These are phyloP conservation scores for Silurus meridionalis DNA, from an alignment of 2,113 vertebrate species.

Conservation along the genomic window DNA sequence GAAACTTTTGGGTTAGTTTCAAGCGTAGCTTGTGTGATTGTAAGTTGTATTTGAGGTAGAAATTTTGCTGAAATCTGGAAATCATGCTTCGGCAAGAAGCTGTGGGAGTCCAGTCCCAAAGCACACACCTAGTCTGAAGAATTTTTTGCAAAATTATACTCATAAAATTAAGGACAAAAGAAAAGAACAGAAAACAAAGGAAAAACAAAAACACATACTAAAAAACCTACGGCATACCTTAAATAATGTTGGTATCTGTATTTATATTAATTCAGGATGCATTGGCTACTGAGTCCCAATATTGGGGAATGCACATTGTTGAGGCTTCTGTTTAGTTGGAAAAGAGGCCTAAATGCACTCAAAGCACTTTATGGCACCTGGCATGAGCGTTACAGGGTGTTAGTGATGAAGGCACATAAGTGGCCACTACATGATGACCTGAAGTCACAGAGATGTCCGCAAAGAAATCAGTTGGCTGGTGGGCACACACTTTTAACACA, in stretches of 20 bases:
- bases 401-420: background rate
- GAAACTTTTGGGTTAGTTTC: background rate
- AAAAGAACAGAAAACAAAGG: background rate
- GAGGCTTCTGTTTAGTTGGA: background rate
- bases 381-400: background rate
- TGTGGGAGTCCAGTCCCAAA: background rate
- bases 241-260: too few relatives aligned
- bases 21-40: background rate
- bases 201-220: too few relatives aligned
- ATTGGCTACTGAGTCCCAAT: too few relatives aligned
- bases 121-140: too few relatives aligned
- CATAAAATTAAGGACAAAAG: background rate
- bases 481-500: background rate
- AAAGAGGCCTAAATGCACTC: background rate
- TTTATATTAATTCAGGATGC: too few relatives aligned
- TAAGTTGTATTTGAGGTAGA: background rate
- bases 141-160: too few relatives aligned
- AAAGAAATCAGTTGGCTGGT: too few relatives aligned
- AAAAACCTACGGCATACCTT: too few relatives aligned
- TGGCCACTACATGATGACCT: background rate
- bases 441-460: background rate
- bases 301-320: background rate
- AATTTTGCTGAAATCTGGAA: background rate
- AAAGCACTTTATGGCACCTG: background rate
- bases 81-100: background rate